Conservation (phyloP, 2,888 invertebrate species). For the Erebia palarica region DNA sequence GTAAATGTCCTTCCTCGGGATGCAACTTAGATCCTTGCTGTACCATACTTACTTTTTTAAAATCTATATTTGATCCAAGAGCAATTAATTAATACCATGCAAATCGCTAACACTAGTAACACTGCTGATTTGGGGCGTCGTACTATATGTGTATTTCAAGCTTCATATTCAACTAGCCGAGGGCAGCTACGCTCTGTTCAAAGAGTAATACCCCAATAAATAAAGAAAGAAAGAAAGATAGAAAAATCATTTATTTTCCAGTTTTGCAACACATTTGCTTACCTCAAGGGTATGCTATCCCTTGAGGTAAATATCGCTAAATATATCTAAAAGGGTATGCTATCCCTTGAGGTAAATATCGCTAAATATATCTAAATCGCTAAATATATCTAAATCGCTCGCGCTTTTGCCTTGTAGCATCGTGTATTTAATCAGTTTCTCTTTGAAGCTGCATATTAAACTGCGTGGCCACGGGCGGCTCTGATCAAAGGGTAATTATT, state of each 20-base stretch:
- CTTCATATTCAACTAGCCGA: neutral
- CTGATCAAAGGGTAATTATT: constrained; percentile 69
- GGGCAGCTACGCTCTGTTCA: neutral
- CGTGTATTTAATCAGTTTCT: constrained; percentile 63
- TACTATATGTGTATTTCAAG: neutral
- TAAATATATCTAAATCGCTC: too few species aligned
- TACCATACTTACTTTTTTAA: too few species aligned
- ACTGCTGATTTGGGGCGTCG: neutral
- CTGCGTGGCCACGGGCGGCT: constrained; percentile 56
- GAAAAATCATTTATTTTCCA: too few species aligned
- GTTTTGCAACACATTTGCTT: too few species aligned
- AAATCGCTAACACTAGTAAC: neutral
- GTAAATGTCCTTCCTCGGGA: too few species aligned
- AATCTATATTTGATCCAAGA: neutral
- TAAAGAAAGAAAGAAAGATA: too few species aligned
- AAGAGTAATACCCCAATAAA: neutral
- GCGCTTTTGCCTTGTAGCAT: neutral
- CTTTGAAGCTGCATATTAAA: constrained; percentile 71
- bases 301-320: too few species aligned
- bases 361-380: too few species aligned
- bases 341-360: too few species aligned
- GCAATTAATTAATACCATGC: neutral
- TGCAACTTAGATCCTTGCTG: too few species aligned
- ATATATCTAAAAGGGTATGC: too few species aligned
- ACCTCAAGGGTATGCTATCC: too few species aligned